Evolutionary conservation across 1,140 invertebrate genomes (phyloP).

Genomic region (Drosophila cardini): DNA sequence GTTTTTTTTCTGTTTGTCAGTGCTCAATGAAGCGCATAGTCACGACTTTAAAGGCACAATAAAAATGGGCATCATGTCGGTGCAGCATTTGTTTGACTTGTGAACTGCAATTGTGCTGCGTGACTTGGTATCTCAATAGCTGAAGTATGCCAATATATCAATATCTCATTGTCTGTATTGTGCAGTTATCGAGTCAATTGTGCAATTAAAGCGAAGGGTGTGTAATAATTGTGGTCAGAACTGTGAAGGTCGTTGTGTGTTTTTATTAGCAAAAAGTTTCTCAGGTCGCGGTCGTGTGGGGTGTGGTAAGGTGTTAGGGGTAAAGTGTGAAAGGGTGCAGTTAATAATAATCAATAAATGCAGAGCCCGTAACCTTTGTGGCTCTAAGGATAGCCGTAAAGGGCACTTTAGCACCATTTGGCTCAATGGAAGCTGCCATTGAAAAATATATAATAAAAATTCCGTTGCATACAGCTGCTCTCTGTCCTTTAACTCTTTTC

Average conservation of each 20-base stretch:
- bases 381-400: slow-evolving; percentile 20
- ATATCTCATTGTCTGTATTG: slow-evolving; percentile 9
- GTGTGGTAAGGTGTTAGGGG: background rate
- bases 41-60: slow-evolving; percentile 46
- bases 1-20: slow-evolving; percentile 36
- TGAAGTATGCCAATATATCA: slow-evolving; percentile 45
- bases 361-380: slow-evolving; percentile 67
- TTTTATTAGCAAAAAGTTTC: slow-evolving; percentile 67
- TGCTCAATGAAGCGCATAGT: slow-evolving; percentile 75
- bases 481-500: slow-evolving; percentile 48
- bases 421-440: slow-evolving; percentile 55
- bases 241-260: slow-evolving; percentile 59
- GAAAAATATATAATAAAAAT: slow-evolving; percentile 77
- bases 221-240: slow-evolving; percentile 39
- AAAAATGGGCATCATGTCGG: slow-evolving; percentile 25
- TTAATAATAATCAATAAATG: slow-evolving; percentile 79
- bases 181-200: slow-evolving; percentile 60
- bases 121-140: slow-evolving; percentile 4
- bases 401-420: slow-evolving; percentile 39
- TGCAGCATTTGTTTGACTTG: slow-evolving; percentile 45
- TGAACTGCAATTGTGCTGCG: slow-evolving; percentile 45
- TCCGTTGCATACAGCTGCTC: slow-evolving; percentile 60
- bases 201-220: slow-evolving; percentile 63
- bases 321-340: slow-evolving; percentile 28
- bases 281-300: background rate